A percentile compares a stretch with the other conserved stretches of the same genome.
Evolutionary conservation across 2,797 vertebrate species (phyloP).

Genomic region (Poecile montanus): DNA sequence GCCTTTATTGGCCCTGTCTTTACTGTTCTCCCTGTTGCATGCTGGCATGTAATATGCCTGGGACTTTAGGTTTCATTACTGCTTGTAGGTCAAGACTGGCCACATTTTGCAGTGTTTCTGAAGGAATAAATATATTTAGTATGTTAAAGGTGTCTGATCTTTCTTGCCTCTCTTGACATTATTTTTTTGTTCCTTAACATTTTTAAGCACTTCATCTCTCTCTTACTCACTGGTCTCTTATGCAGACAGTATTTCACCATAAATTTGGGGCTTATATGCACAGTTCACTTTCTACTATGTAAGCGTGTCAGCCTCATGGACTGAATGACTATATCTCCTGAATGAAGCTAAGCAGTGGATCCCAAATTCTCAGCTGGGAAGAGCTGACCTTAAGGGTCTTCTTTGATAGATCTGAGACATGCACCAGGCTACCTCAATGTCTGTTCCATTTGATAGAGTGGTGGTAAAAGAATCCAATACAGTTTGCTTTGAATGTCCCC

Average conservation of each 20-base stretch:
- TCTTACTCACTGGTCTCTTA: background rate
- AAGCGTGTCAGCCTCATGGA: background rate
- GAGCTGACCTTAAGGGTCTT: background rate
- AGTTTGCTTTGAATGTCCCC: background rate
- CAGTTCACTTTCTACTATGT: background rate
- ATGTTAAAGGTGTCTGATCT: slow-evolving; percentile 60
- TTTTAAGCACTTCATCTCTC: background rate
- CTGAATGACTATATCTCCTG: background rate
- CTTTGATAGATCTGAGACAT: background rate
- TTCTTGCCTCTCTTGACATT: slow-evolving; percentile 19
- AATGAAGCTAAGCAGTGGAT: background rate
- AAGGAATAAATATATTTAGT: slow-evolving; percentile 71
- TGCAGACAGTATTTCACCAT: background rate
- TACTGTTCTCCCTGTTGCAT: slow-evolving; percentile 52
- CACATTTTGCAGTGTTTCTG: slow-evolving; percentile 62
- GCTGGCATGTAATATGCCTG: slow-evolving; percentile 66
- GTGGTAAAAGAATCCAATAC: background rate
- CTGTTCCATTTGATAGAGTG: background rate
- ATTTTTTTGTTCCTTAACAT: background rate
- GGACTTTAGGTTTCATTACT: slow-evolving; percentile 48
- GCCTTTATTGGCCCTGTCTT: slow-evolving; percentile 38
- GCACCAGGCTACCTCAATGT: background rate
- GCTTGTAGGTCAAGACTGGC: slow-evolving; percentile 62
- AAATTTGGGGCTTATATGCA: background rate
- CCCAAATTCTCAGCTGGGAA: background rate